Conservation (phyloP, 2,797 vertebrate species). For the Cottoperca gobio region DNA sequence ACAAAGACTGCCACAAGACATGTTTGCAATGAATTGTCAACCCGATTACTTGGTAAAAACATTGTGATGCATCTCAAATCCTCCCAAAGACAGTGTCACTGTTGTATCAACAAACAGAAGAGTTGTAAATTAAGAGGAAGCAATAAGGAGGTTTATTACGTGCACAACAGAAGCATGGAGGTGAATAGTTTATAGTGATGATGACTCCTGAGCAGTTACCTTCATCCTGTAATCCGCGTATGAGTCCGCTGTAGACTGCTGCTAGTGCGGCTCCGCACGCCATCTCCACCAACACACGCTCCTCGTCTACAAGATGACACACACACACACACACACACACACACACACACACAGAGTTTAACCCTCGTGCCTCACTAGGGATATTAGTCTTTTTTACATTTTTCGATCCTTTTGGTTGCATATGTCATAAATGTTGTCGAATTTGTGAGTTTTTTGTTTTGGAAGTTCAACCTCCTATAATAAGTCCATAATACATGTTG, state of each 20-base stretch:
- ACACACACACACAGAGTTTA: no score
- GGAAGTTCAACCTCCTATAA: no score
- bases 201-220: conserved; percentile 38
- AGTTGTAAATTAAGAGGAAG: not conserved
- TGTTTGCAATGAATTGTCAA: not conserved
- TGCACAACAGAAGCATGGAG: no score
- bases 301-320: conserved; percentile 65
- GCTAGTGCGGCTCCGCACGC: conserved; percentile 75
- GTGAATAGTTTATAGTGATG: not conserved
- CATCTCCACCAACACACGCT: conserved; percentile 78
- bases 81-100: not conserved
- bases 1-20: not conserved
- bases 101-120: not conserved
- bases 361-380: no score
- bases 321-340: no score
- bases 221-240: conserved; percentile 68
- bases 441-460: no score
- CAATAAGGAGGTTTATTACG: not conserved
- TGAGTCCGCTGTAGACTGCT: conserved; percentile 70
- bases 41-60: not conserved
- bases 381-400: no score
- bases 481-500: no score
- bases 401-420: no score
- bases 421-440: no score
- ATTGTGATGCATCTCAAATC: not conserved